These are phyloP conservation scores for Leptarthrus brevirostris DNA, from an alignment of 2,888 invertebrate species.

Conservation along the genomic window DNA sequence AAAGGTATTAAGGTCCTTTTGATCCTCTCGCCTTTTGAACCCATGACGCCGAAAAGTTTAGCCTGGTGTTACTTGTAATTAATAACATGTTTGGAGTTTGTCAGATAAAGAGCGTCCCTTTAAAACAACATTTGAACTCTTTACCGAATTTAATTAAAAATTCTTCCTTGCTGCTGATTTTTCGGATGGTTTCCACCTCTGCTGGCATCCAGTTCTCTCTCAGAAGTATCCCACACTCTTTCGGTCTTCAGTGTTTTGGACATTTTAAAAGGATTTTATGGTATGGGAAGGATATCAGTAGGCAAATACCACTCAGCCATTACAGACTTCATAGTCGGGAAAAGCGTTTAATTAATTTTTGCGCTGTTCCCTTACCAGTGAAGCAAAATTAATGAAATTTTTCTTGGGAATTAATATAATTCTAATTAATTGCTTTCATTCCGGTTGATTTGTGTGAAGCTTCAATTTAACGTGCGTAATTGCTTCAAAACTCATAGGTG, in stretches of 20 bases:
- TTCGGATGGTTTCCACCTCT: constrained; percentile 31
- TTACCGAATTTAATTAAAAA: constrained; percentile 55
- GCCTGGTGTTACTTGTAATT: constrained; percentile 51
- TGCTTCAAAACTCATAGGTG: not conserved
- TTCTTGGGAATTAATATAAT: constrained; percentile 29
- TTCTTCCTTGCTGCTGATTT: constrained; percentile 53
- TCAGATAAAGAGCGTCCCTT: constrained; percentile 53
- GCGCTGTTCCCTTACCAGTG: constrained; percentile 27
- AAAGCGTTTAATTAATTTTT: constrained; percentile 46
- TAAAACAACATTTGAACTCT: constrained; percentile 54
- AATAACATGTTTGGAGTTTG: constrained; percentile 53
- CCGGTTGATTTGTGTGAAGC: constrained; percentile 5
- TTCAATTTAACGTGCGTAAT: constrained; percentile 1
- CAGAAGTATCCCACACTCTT: constrained; percentile 32
- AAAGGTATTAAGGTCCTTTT: constrained; percentile 45
- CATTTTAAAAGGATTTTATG: constrained; percentile 49
- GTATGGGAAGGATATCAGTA: constrained; percentile 42
- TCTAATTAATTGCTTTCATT: constrained; percentile 33
- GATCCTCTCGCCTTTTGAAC: constrained; percentile 47
- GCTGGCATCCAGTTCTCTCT: constrained; percentile 25
- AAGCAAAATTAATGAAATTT: constrained; percentile 53
- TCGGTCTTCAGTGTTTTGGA: constrained; percentile 51
- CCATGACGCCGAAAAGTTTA: constrained; percentile 36
- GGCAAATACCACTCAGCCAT: constrained; percentile 43
- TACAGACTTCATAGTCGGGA: constrained; percentile 36